Evolutionary conservation across 1,140 invertebrate species (phyloP), one percentile per base, ranked within the genome.

Genomic region (Eupeodes corollae): DNA sequence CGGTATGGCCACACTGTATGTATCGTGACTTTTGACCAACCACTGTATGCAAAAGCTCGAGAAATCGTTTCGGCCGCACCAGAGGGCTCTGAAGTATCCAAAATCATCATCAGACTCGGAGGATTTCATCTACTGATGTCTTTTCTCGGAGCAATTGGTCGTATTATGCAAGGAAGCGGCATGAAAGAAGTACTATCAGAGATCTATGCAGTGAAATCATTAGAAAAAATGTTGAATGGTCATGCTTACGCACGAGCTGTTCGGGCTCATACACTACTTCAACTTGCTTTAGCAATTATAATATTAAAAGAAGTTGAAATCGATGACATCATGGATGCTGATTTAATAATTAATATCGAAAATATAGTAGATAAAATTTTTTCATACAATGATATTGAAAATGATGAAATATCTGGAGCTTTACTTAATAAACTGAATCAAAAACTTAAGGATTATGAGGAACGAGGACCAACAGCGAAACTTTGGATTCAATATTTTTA

Each of bases 141-240:
- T 6, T 70, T 58, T 56, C n/a, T 70, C 44, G 62, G 58, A 51
- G 46, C 59, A 46, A 65, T 72, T 47, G 69, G 68, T 45, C 52
- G 61, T 53, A 61, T 69, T 50, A 70, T 71, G 63, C 51, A 63
- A 51, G 66, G 63, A 51, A 66, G 59, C 53, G 67, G 59, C 15
- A 51, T 69, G 13, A 56, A 69, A 54, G 59, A 68, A 56, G 31
- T 64, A 39, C 56, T 63, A 1, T 50, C 48, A 16, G 50, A 32
- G 37, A 52, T 66, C 44, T 70, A 64, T 61, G 61, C 69, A 6
- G 2, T 42, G 16, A 59, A 57, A 16, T 63, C 60, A 44, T 54
- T 67, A 42, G 57, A 65, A 26, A 65, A 72, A 58, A 70, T 69
- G 51, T 34, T 71, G 6, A 56, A 49, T 48, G 34, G 44, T 18